phyloP scores from a whole-genome alignment of 2,113 vertebrate genomes.

The Tautogolabrus adspersus region DNA sequence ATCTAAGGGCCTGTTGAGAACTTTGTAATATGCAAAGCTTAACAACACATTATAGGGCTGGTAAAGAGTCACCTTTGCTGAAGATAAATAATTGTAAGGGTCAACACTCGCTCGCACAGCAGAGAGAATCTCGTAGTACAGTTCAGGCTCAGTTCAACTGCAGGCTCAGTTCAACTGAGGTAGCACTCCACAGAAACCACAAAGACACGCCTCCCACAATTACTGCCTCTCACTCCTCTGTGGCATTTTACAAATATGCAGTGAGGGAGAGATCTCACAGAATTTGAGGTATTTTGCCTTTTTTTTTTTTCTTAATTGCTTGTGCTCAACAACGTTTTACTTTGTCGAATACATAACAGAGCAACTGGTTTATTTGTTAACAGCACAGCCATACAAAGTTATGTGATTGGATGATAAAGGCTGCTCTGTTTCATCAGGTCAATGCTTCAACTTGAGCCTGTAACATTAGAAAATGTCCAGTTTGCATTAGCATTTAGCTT shows the following conservation, averaged over 20 bases:
- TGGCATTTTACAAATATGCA: background rate
- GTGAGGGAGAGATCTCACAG: background rate
- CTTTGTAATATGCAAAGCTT: background rate
- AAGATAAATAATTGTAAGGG: background rate
- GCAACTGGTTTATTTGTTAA: background rate
- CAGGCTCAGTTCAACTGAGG: background rate
- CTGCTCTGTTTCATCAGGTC: background rate
- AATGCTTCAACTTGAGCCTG: too few species aligned
- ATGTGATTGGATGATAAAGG: background rate
- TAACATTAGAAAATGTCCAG: too few species aligned
- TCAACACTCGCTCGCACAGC: too few species aligned
- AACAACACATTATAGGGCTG: background rate
- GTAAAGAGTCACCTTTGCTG: background rate
- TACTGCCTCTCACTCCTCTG: background rate
- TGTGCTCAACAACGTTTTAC: too few species aligned
- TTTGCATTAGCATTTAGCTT: background rate
- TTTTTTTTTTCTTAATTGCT: too few species aligned
- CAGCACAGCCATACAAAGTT: background rate
- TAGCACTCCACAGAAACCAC: background rate
- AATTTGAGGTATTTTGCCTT: background rate
- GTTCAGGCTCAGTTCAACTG: background rate
- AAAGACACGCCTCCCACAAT: background rate
- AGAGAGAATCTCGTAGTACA: background rate
- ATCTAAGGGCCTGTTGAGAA: background rate
- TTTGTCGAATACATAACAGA: background rate